These are phyloP conservation scores for Micromussa lordhowensis DNA, from an alignment of 92 coral and sea anemone species.

Conservation along the genomic window DNA sequence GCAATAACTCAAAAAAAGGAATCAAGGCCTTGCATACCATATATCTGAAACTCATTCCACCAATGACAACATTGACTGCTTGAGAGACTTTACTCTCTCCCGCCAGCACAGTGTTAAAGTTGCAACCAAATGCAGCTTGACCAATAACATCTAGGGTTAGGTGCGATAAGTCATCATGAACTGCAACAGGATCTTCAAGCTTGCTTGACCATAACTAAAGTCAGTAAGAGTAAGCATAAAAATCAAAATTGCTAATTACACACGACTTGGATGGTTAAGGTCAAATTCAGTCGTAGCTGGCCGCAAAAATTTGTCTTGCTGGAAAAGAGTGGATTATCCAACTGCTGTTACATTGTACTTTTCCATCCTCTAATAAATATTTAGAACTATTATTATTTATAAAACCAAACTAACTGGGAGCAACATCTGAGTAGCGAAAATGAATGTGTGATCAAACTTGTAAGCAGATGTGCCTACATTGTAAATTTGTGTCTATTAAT, in stretches of 20 bases:
- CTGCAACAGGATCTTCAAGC: constrained; percentile 18
- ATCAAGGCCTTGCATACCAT: constrained; percentile 47
- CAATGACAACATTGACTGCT: constrained; percentile 59
- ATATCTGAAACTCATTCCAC: constrained; percentile 41
- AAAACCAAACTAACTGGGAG: no score
- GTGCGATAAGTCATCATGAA: constrained; percentile 60
- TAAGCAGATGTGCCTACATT: no score
- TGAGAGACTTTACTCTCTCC: constrained; percentile 63
- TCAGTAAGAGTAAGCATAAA: background rate
- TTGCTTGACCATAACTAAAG: constrained; percentile 29
- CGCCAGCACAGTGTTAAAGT: constrained; percentile 68
- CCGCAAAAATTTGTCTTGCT: no score
- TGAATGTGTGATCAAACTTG: no score
- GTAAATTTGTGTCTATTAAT: no score
- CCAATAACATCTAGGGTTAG: constrained; percentile 83
- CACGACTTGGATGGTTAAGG: background rate
- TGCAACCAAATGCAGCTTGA: constrained; percentile 72
- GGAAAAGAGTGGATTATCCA: no score
- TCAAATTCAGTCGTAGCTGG: no score
- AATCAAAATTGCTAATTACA: background rate
- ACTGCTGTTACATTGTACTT: no score
- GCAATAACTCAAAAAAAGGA: constrained; percentile 68
- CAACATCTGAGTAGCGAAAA: no score
- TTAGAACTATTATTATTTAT: no score
- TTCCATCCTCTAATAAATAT: no score